Conservation (phyloP, 2,113 vertebrate species). For the Petroica traversi region DNA sequence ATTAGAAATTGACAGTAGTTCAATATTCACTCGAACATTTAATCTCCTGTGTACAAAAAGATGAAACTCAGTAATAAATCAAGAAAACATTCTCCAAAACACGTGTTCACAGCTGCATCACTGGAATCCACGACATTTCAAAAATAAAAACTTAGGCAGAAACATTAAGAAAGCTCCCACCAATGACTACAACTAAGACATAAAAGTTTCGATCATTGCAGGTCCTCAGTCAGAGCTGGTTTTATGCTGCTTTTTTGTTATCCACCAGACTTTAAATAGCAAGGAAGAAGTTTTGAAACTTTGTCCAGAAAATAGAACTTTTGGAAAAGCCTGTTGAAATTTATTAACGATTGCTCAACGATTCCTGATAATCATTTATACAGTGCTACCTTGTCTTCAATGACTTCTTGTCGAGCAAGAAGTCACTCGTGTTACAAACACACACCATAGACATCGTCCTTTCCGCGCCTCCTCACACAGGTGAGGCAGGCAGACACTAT, state of each 20-base stretch:
- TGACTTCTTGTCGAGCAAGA: not conserved
- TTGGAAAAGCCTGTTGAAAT: not conserved
- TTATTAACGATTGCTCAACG: not conserved
- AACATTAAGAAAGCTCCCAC: not conserved
- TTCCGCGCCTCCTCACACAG: not conserved
- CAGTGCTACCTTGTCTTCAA: not conserved
- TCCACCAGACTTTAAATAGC: not conserved
- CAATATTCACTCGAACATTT: constrained; percentile 84
- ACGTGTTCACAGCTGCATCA: accelerated
- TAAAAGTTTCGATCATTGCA: not conserved
- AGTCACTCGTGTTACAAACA: not conserved
- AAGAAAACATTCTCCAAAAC: not conserved
- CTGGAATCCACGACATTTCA: not conserved
- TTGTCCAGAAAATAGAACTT: not conserved
- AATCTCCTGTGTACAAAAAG: constrained; percentile 75
- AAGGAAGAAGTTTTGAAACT: not conserved
- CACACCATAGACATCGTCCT: too few relatives aligned
- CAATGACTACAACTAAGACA: accelerated
- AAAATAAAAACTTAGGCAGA: not conserved
- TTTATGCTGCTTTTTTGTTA: not conserved
- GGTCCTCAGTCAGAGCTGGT: not conserved
- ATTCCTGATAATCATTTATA: not conserved
- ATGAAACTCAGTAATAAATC: not conserved
- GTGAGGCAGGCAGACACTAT: accelerated
- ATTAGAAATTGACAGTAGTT: constrained; percentile 81